Evolutionary conservation across 2,888 invertebrate genomes (phyloP).

Genomic region (Drosophila rubida): DNA sequence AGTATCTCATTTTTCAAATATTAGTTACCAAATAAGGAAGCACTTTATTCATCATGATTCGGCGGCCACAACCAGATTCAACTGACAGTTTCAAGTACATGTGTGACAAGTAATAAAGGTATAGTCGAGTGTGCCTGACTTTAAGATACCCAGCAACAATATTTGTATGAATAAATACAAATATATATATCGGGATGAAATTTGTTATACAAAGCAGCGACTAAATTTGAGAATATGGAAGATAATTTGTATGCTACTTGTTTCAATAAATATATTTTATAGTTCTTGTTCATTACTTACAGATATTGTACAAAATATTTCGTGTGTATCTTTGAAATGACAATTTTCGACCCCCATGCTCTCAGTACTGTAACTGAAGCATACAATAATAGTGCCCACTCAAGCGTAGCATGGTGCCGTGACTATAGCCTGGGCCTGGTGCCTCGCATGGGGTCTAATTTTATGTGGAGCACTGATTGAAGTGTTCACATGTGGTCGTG

Average conservation of each 20-base stretch:
- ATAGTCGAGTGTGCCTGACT: neutral
- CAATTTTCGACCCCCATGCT: neutral
- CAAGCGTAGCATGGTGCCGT: conserved; percentile 24
- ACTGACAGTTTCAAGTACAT: conserved; percentile 23
- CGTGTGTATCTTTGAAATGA: neutral
- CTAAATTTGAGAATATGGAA: no score
- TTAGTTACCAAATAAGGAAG: conserved; percentile 25
- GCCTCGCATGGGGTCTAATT: conserved; percentile 25
- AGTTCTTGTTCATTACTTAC: no score
- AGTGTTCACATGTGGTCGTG: conserved; percentile 6
- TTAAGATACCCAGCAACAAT: neutral
- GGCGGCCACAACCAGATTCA: conserved; percentile 10
- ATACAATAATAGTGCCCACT: conserved; percentile 24
- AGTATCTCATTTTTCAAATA: conserved; percentile 19
- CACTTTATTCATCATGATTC: conserved; percentile 20
- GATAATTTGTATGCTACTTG: no score
- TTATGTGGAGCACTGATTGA: conserved; percentile 18
- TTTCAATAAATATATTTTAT: neutral
- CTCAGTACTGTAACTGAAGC: neutral
- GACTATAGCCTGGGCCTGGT: neutral
- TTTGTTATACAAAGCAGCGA: no score
- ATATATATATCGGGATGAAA: no score
- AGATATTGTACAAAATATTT: no score
- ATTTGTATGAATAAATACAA: no score
- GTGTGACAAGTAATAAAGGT: no score